A percentile compares a stretch with the other conserved stretches of the same genome.
phyloP scores from a whole-genome alignment of 2,113 vertebrate genomes.

The Morphnarchus princeps region DNA sequence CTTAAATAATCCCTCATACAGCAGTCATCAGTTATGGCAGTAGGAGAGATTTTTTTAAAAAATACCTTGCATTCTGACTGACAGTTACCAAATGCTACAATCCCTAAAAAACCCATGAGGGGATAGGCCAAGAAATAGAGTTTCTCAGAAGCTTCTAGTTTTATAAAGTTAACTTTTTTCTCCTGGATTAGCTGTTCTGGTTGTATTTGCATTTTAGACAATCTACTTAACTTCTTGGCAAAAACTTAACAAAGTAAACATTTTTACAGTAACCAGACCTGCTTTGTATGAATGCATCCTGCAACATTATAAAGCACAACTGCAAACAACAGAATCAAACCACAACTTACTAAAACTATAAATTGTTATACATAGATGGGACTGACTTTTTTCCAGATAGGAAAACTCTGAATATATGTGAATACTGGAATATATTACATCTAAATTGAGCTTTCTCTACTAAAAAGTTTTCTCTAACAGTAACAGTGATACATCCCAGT shows the following conservation, averaged over 20 bases:
- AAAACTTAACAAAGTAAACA: neutral
- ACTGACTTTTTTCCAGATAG: neutral
- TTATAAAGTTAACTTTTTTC: neutral
- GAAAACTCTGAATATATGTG: neutral
- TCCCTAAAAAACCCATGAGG: no score
- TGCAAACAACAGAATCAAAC: neutral
- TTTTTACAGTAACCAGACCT: neutral
- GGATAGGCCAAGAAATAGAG: neutral
- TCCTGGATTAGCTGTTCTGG: neutral
- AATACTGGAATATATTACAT: neutral
- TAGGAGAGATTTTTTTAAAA: neutral
- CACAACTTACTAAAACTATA: neutral
- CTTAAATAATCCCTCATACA: neutral
- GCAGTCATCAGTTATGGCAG: neutral
- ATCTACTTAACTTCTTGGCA: neutral
- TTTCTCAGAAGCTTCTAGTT: neutral
- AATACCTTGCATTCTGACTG: neutral
- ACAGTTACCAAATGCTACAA: neutral
- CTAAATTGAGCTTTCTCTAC: neutral
- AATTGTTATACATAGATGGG: neutral
- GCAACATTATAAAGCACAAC: neutral
- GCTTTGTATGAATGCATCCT: neutral
- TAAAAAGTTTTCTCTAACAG: neutral
- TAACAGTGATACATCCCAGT: neutral
- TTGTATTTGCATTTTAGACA: neutral